A percentile compares a stretch with the other conserved stretches of the same genome.
phyloP scores from a whole-genome alignment of 2,888 invertebrate species.

The Melanophora roralis region DNA sequence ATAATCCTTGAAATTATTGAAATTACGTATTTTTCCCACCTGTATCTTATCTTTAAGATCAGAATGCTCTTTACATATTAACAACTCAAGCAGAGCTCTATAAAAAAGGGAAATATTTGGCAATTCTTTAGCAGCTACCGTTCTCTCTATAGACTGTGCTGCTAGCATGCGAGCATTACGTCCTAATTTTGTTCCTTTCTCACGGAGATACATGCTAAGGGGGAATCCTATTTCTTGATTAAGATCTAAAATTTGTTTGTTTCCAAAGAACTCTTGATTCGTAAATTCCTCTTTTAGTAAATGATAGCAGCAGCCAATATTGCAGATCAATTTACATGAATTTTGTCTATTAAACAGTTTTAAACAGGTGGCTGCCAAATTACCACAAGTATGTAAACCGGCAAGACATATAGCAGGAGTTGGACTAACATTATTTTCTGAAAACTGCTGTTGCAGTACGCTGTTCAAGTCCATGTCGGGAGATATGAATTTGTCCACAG shows the following conservation, averaged over 20 bases:
- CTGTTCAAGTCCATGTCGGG: conserved; percentile 79
- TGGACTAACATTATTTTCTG: conserved; percentile 68
- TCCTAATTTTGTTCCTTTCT: conserved; percentile 79
- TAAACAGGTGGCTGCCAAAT: conserved; percentile 85
- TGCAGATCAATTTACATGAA: conserved; percentile 82
- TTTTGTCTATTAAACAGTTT: conserved; percentile 81
- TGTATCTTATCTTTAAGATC: conserved; percentile 77
- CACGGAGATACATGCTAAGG: conserved; percentile 81
- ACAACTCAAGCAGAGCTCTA: conserved; percentile 85
- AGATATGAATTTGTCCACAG: conserved; percentile 81
- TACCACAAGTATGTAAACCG: conserved; percentile 94
- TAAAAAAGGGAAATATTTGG: conserved; percentile 84
- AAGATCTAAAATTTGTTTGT: conserved; percentile 68
- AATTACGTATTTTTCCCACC: conserved; percentile 82
- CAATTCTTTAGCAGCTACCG: conserved; percentile 79
- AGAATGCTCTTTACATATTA: conserved; percentile 77
- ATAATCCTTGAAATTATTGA: conserved; percentile 83
- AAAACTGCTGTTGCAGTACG: conserved; percentile 79
- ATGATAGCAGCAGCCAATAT: conserved; percentile 95
- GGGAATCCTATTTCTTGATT: conserved; percentile 81
- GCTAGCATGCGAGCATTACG: conserved; percentile 91
- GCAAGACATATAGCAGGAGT: conserved; percentile 79
- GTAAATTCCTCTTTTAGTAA: conserved; percentile 82
- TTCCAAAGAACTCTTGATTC: conserved; percentile 71
- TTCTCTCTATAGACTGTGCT: conserved; percentile 88